Evolutionary conservation across 2,888 invertebrate genomes (phyloP).

Genomic region (Catocala fraxini): DNA sequence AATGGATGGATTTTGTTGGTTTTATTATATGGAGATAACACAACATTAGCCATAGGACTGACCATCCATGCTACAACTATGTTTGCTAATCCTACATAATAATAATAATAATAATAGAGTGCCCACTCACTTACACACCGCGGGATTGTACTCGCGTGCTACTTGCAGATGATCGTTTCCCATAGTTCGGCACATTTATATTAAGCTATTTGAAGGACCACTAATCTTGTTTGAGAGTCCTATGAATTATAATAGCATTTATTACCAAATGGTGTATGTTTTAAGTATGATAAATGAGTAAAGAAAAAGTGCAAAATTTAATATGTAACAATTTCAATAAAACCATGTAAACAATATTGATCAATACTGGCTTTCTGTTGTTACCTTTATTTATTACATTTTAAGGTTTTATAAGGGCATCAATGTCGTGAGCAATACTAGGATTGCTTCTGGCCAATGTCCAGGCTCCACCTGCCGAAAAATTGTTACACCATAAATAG

Average conservation of each 20-base stretch:
- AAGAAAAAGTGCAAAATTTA: constrained; percentile 86
- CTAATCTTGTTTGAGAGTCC: constrained; percentile 75
- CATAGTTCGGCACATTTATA: constrained; percentile 64
- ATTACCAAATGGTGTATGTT: constrained; percentile 86
- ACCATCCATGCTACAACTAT: constrained; percentile 49
- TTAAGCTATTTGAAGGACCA: constrained; percentile 80
- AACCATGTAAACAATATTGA: constrained; percentile 84
- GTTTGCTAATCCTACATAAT: constrained; percentile 54
- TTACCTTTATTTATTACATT: constrained; percentile 29
- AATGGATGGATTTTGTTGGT: constrained; percentile 51
- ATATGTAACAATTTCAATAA: constrained; percentile 86
- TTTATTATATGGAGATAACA: constrained; percentile 36
- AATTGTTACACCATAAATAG: constrained; percentile 25
- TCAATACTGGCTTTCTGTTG: constrained; percentile 69
- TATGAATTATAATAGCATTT: constrained; percentile 85
- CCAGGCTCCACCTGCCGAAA: constrained; percentile 71
- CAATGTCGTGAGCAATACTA: constrained; percentile 54
- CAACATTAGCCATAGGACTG: constrained; percentile 45
- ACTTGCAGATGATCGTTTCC: constrained; percentile 53
- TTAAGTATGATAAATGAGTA: constrained; percentile 81
- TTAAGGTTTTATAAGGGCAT: constrained; percentile 58
- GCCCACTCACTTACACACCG: constrained; percentile 57
- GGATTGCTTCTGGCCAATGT: constrained; percentile 65
- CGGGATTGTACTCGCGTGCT: constrained; percentile 50
- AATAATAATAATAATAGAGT: constrained; percentile 57